Conservation (phyloP, 2,797 vertebrate genomes). For the Meriones psammophilus region DNA sequence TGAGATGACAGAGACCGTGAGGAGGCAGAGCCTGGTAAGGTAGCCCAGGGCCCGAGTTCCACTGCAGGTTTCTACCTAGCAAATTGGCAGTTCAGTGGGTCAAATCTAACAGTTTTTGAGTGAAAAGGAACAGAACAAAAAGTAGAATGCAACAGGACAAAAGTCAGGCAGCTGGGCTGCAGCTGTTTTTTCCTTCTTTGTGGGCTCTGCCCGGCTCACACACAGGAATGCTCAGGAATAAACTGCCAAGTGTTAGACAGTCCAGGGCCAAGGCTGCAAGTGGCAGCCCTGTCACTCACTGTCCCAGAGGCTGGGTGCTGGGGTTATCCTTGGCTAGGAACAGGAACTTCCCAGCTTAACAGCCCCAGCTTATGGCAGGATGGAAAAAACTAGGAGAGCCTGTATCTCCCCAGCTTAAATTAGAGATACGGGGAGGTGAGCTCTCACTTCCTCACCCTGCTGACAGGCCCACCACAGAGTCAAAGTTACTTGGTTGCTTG, state of each 20-base stretch:
- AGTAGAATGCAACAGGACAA: not conserved
- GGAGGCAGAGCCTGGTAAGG: not conserved
- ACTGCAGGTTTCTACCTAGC: not conserved
- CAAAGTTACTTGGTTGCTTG: not conserved
- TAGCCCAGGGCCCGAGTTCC: not conserved
- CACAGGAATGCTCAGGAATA: not conserved
- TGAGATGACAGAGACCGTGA: not conserved
- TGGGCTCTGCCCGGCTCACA: not conserved
- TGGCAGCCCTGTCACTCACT: not conserved
- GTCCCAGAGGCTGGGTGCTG: not conserved
- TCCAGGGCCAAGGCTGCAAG: not conserved
- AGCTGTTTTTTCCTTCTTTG: not conserved
- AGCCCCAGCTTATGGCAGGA: not conserved
- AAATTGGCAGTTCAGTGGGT: not conserved
- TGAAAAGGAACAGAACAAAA: not conserved
- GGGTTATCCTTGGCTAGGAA: not conserved
- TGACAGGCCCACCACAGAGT: not conserved
- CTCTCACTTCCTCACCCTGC: constrained; percentile 59
- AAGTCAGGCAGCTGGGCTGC: not conserved
- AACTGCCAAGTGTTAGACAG: not conserved
- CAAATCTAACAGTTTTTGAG: not conserved
- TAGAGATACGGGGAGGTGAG: constrained; percentile 2
- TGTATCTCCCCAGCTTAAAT: not conserved
- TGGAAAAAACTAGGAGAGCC: not conserved
- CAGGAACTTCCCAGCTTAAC: not conserved